Conservation (phyloP, 2,888 invertebrate species). For the Dicycla oo region DNA sequence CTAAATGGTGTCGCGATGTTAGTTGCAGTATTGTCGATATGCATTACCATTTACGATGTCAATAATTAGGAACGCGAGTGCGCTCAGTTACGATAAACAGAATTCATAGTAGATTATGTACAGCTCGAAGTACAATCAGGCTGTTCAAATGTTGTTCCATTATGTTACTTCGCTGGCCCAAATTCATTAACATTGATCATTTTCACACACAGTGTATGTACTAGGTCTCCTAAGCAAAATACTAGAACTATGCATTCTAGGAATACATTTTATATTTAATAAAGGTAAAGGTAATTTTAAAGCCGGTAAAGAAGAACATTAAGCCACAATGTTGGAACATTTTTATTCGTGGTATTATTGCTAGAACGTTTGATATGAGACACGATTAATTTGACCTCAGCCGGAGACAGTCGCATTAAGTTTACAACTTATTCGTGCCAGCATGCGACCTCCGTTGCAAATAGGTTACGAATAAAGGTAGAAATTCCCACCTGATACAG, state of each 20-base stretch:
- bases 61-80: conserved; percentile 34
- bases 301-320: background rate
- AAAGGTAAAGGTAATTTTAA: background rate
- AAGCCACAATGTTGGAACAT: conserved; percentile 5
- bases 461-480: conserved; percentile 30
- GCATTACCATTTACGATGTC: conserved; percentile 27
- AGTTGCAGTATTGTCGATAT: conserved; percentile 41
- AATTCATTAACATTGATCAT: conserved; percentile 3
- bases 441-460: conserved; percentile 31
- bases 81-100: background rate
- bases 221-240: background rate
- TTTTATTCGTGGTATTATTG: conserved; percentile 7
- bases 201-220: background rate
- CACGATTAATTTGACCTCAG: conserved; percentile 33
- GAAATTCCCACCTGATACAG: conserved; percentile 42
- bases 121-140: conserved; percentile 15
- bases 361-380: conserved; percentile 18
- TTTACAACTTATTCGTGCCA: conserved; percentile 50
- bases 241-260: background rate
- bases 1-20: conserved; percentile 58
- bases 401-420: conserved; percentile 30
- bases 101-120: conserved; percentile 17
- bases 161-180: background rate
- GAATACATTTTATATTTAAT: background rate
- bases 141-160: conserved; percentile 22